A percentile compares a stretch with the other conserved stretches of the same genome.
These are phyloP conservation scores for Nephotettix cincticeps DNA, from an alignment of 1,140 invertebrate species.

Conservation along the genomic window DNA sequence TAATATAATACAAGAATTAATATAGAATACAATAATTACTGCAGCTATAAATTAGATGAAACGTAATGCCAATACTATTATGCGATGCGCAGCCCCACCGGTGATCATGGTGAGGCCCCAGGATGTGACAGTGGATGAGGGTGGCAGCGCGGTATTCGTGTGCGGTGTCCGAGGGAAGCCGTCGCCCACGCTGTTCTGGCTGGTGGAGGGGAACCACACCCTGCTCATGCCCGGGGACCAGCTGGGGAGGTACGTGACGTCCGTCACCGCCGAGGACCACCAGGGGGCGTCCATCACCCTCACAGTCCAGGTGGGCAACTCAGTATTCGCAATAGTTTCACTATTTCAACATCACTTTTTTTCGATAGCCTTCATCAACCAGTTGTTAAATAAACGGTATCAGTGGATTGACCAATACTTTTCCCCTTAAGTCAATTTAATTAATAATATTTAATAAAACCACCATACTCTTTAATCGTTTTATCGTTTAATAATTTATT, in stretches of 20 bases:
- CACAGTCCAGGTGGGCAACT: constrained; percentile 49
- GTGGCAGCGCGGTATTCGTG: constrained; percentile 62
- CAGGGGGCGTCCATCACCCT: constrained; percentile 55
- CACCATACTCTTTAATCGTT: too few species aligned
- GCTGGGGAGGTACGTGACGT: constrained; percentile 59
- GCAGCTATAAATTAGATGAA: neutral
- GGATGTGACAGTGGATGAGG: constrained; percentile 64
- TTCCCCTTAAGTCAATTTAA: too few species aligned
- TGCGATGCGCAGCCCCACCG: constrained; percentile 58
- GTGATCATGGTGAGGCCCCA: constrained; percentile 61
- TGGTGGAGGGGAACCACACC: constrained; percentile 69
- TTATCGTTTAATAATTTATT: too few species aligned
- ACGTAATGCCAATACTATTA: neutral
- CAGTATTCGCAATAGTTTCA: too few species aligned
- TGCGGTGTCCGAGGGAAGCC: constrained; percentile 68
- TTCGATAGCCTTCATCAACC: too few species aligned
- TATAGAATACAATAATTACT: neutral
- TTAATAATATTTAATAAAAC: too few species aligned
- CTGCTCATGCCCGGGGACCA: constrained; percentile 67
- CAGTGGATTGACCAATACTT: too few species aligned
- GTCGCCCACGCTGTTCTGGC: constrained; percentile 73
- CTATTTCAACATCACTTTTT: too few species aligned
- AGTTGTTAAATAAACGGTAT: too few species aligned
- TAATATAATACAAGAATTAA: neutral
- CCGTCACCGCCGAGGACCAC: constrained; percentile 58